Evolutionary conservation across 2,888 invertebrate genomes (phyloP).

Genomic region (Scaptomyza cyrtandrae): DNA sequence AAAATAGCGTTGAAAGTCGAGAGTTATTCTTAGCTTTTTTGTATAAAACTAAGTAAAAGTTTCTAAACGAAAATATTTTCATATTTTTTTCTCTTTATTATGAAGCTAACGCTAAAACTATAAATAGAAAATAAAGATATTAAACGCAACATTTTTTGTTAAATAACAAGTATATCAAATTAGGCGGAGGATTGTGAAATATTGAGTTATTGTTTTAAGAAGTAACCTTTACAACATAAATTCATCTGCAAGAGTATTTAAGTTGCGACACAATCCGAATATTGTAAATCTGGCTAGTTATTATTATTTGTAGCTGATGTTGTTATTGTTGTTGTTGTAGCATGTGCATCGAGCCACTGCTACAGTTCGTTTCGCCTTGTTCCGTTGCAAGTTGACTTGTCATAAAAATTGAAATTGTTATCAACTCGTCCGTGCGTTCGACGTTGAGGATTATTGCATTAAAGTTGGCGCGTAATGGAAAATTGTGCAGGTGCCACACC

Average conservation of each 20-base stretch:
- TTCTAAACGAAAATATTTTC: no score
- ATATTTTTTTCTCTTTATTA: no score
- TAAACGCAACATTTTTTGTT: no score
- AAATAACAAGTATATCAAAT: no score
- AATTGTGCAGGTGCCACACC: constrained; percentile 52
- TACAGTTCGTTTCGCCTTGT: constrained; percentile 54
- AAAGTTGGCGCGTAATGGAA: constrained; percentile 70
- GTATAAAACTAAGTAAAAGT: no score
- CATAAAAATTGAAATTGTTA: constrained; percentile 81
- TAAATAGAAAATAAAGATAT: no score
- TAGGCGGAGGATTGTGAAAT: no score
- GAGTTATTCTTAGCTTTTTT: no score
- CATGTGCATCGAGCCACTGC: constrained; percentile 18
- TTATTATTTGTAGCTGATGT: constrained; percentile 18
- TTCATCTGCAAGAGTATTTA: constrained; percentile 7
- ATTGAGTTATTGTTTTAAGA: no score
- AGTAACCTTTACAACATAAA: no score
- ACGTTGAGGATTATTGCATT: constrained; percentile 79
- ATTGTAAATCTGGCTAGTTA: neutral
- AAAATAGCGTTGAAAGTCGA: no score
- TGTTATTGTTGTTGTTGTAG: constrained; percentile 8
- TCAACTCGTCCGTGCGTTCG: constrained; percentile 79
- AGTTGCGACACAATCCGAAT: neutral
- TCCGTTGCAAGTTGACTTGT: constrained; percentile 71
- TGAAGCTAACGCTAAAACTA: no score